Conservation (phyloP, 2,113 vertebrate species). For the Neoarius graeffei region DNA sequence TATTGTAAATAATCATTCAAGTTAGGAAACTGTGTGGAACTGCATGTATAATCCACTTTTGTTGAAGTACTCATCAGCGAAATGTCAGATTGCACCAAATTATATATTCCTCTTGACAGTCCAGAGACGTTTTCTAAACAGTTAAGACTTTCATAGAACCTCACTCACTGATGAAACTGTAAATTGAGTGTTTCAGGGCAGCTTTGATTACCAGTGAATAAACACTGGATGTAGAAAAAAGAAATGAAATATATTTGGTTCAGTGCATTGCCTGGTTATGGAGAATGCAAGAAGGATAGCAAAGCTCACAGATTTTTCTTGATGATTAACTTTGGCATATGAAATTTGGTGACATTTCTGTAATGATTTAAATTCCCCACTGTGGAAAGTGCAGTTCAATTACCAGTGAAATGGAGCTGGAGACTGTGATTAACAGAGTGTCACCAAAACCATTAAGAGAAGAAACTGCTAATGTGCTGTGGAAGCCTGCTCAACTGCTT, state of each 20-base stretch:
- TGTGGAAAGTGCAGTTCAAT: slow-evolving; percentile 43
- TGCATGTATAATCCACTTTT: background rate
- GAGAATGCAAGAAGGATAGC: background rate
- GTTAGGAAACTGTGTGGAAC: background rate
- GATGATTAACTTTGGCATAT: slow-evolving; percentile 32
- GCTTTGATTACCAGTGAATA: slow-evolving; percentile 12
- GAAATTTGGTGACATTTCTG: slow-evolving; percentile 37
- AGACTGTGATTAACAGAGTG: slow-evolving; percentile 46
- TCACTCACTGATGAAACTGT: slow-evolving; percentile 8
- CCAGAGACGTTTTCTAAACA: slow-evolving; percentile 4
- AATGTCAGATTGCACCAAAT: slow-evolving; percentile 2
- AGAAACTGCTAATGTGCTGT: slow-evolving; percentile 18
- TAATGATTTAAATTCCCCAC: slow-evolving; percentile 31
- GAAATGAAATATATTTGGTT: background rate
- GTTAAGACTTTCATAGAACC: slow-evolving; percentile 8
- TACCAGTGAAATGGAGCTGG: slow-evolving; percentile 39
- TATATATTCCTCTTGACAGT: background rate
- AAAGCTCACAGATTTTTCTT: background rate
- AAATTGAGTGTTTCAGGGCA: background rate
- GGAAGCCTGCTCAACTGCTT: background rate
- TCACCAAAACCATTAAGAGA: slow-evolving; percentile 34
- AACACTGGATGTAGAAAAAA: slow-evolving; percentile 2
- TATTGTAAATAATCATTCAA: slow-evolving; percentile 17
- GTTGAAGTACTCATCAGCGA: background rate
- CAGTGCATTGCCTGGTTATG: background rate